Conservation (phyloP, 2,797 vertebrate genomes). For the Chlorospingus flavigularis region DNA sequence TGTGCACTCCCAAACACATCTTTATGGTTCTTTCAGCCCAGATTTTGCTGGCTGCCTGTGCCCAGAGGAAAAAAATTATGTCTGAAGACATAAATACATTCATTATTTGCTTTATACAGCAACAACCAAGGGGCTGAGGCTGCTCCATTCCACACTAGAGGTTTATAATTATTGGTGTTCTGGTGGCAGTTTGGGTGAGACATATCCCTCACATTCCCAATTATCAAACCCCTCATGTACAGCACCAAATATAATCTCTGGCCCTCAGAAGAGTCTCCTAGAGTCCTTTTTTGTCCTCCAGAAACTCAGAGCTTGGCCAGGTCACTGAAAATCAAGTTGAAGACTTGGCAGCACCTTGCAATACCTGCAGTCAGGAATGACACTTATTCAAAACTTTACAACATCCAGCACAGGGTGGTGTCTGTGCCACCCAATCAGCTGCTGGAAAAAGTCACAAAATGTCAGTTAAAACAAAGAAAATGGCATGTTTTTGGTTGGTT, state of each 20-base stretch:
- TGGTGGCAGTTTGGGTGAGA: not conserved
- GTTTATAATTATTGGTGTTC: not conserved
- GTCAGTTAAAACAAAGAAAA: slow-evolving; percentile 27
- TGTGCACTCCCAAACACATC: not conserved
- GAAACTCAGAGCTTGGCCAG: not conserved
- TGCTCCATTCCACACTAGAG: not conserved
- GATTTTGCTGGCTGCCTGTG: not conserved
- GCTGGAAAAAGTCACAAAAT: not conserved
- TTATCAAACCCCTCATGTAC: accelerated
- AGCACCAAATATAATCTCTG: accelerated
- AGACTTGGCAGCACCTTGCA: not conserved
- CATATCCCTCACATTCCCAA: not conserved
- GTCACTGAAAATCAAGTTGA: not conserved
- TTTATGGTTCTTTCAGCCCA: not conserved
- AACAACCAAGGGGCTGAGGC: not conserved
- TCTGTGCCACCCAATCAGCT: not conserved
- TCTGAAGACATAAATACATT: not conserved
- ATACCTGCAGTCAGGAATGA: not conserved
- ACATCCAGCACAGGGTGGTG: accelerated
- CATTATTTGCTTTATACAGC: not conserved
- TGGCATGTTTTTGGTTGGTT: not conserved
- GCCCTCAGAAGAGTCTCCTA: not conserved
- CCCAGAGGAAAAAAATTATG: not conserved
- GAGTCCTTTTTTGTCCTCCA: accelerated
- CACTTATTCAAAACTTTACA: not conserved